These are phyloP conservation scores for Fistularia tabacaria DNA, from an alignment of 2,797 vertebrate species.

Conservation along the genomic window DNA sequence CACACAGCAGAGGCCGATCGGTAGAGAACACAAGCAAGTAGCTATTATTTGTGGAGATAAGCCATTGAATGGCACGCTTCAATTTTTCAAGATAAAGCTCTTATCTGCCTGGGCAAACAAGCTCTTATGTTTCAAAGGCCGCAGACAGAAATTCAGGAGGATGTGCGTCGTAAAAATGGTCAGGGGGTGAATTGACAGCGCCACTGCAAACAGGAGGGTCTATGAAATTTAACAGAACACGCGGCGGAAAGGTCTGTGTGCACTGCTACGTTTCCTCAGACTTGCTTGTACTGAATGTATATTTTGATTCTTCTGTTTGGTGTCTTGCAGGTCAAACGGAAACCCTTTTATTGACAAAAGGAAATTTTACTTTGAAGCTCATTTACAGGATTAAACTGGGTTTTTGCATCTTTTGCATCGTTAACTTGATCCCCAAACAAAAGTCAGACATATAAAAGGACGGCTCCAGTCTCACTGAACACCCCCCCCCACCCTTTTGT, in stretches of 20 bases:
- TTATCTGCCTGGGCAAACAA: conserved; percentile 74
- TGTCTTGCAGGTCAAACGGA: too few species aligned
- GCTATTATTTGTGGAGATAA: conserved; percentile 66
- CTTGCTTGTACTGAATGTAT: not conserved
- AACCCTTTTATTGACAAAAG: too few species aligned
- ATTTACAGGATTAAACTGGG: too few species aligned
- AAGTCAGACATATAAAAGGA: too few species aligned
- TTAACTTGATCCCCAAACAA: too few species aligned
- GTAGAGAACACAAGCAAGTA: conserved; percentile 42
- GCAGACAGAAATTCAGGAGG: conserved; percentile 29
- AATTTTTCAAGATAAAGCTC: conserved; percentile 56
- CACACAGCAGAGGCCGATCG: conserved; percentile 7
- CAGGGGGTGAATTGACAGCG: conserved; percentile 25
- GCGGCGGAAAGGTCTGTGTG: not conserved
- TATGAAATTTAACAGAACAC: not conserved
- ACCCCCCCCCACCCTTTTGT: not conserved
- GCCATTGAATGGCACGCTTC: conserved; percentile 65
- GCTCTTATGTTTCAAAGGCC: conserved; percentile 65
- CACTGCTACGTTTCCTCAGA: too few species aligned
- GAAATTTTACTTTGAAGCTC: too few species aligned
- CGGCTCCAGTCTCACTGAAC: not conserved
- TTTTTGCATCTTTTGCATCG: too few species aligned
- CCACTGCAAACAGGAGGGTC: conserved; percentile 13
- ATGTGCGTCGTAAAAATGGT: conserved; percentile 31
- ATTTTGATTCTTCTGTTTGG: too few species aligned